Evolutionary conservation across 2,113 vertebrate genomes (phyloP).

Genomic region (Triplophysa rosa): DNA sequence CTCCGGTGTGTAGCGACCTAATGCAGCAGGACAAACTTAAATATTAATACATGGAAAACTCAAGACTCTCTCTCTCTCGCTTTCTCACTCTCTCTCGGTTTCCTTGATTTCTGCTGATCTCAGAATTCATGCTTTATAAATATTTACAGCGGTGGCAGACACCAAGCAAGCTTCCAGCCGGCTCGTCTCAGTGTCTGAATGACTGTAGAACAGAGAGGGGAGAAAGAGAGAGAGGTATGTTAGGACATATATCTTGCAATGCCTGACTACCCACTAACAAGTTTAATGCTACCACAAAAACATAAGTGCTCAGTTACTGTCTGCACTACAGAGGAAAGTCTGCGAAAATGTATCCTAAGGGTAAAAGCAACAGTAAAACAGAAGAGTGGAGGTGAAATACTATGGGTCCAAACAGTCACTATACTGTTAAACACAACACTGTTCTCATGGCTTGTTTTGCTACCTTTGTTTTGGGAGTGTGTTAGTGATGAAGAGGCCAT

Average conservation of each 20-base stretch:
- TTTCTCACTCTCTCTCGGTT: too few relatives aligned
- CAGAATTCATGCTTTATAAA: slow-evolving; percentile 46
- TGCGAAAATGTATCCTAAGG: slow-evolving; percentile 22
- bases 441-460: neutral
- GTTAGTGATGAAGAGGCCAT: neutral
- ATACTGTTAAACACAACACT: slow-evolving; percentile 13
- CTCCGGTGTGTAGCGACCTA: neutral
- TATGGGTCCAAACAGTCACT: neutral
- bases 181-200: slow-evolving; percentile 6
- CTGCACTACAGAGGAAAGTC: slow-evolving; percentile 20
- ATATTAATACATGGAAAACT: neutral
- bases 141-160: slow-evolving; percentile 41
- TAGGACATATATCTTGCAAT: slow-evolving; percentile 18
- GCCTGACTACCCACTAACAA: slow-evolving; percentile 33
- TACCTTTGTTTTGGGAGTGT: neutral
- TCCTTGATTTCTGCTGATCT: slow-evolving; percentile 43
- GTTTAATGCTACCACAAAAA: slow-evolving; percentile 41
- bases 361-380: slow-evolving; percentile 28
- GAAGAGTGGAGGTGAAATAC: slow-evolving; percentile 4
- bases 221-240: neutral
- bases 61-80: neutral
- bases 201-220: neutral
- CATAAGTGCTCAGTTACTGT: slow-evolving; percentile 15
- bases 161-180: neutral
- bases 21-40: slow-evolving; percentile 1